phyloP scores from a whole-genome alignment of 2,888 invertebrate species.

The Pristionchus entomophagus region DNA sequence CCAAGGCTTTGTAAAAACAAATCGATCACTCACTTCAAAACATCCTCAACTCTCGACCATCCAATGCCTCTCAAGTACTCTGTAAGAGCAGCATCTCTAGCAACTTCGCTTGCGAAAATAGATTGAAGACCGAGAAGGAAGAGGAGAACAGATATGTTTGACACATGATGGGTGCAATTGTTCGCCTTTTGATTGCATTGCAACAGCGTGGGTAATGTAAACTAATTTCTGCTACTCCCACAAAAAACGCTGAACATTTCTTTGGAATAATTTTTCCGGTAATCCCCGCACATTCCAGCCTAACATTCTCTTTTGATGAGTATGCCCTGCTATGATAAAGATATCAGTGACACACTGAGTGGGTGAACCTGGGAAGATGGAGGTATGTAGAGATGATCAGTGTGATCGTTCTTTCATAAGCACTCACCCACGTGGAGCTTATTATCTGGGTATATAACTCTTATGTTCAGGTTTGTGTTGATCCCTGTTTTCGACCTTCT shows the following conservation, averaged over 20 bases:
- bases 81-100: not conserved
- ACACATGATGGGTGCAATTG: not conserved
- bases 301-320: too few relatives aligned
- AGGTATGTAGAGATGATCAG: too few relatives aligned
- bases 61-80: not conserved
- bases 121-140: not conserved
- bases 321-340: too few relatives aligned
- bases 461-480: too few relatives aligned
- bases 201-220: not conserved
- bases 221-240: not conserved
- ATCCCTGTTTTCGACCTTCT: too few relatives aligned
- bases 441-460: too few relatives aligned
- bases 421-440: too few relatives aligned
- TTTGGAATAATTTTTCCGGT: too few relatives aligned
- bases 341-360: not conserved
- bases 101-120: not conserved
- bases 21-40: not conserved
- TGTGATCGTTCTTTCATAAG: too few relatives aligned
- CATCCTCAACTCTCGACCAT: not conserved
- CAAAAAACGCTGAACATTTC: not conserved
- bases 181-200: not conserved
- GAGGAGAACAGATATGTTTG: not conserved
- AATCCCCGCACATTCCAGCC: too few relatives aligned
- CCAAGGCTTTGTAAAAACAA: too few relatives aligned
- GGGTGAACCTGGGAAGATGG: too few relatives aligned